These are phyloP conservation scores for Synergus gifuensis DNA, from an alignment of 2,888 invertebrate genomes.

Conservation along the genomic window DNA sequence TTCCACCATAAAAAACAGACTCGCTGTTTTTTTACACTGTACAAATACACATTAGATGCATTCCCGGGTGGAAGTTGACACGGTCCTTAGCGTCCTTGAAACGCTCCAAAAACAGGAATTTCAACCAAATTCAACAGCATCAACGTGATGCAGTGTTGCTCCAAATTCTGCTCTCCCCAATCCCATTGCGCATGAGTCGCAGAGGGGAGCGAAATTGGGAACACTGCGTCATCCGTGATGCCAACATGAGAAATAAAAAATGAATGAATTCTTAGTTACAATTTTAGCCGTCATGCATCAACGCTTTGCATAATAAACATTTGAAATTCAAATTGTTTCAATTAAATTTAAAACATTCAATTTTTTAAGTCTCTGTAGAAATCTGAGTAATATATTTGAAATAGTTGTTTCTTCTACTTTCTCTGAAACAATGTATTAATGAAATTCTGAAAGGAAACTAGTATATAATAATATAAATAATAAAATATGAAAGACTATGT, in stretches of 20 bases:
- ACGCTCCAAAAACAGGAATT: not conserved
- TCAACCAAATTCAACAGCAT: not conserved
- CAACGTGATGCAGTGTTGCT: slow-evolving; percentile 7
- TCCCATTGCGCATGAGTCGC: not conserved
- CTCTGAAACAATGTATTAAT: no score
- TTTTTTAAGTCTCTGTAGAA: no score
- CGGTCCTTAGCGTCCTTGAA: not conserved
- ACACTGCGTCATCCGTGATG: not conserved
- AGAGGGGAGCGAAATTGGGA: not conserved
- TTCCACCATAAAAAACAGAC: not conserved
- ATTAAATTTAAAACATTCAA: no score
- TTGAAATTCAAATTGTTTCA: no score
- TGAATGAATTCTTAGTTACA: not conserved
- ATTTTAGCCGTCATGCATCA: no score
- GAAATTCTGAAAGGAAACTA: no score
- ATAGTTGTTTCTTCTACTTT: no score
- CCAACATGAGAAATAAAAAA: not conserved
- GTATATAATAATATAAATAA: not conserved
- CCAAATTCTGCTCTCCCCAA: slow-evolving; percentile 26
- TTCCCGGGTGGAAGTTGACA: not conserved
- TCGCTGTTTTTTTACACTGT: not conserved
- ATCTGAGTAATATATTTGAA: no score
- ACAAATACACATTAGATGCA: not conserved
- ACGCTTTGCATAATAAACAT: no score
- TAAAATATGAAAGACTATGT: not conserved